Base-by-base conservation (phyloP, 2,113 vertebrate genomes). In the Alexandromys fortis region DNA sequence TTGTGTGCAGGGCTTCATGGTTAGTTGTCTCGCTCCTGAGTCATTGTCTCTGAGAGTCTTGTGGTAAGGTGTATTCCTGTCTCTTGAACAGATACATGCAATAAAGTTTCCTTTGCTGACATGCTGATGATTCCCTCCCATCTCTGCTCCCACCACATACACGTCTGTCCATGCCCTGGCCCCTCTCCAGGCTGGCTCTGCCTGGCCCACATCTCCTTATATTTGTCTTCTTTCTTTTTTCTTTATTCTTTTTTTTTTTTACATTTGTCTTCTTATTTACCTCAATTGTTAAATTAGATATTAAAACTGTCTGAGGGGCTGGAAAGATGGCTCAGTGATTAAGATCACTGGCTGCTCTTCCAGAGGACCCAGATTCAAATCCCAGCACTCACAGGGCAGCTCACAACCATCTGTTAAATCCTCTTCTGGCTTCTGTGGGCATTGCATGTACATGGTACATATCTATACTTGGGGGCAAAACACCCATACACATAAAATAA, bases 51-150 rank as follows among this genome's bases (percentile, higher is more conserved):
- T 47, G 35, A 16, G 38, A 42, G 38, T 33, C 63, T 9, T 9
- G 67, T 90, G 52, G 58, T 30, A 55, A 35, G 49, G 33, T 7
- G 1, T n/a, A 55, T 33, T 49, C 45, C 61, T 0, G 1, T 45
- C 73, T 38, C 49, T 76, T 7, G 24, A 70, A 68, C 67, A 38
- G 28, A 68, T 5, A 4, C 13, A 22, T 63, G 11, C 2, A 38
- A 68, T n/a, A 73, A 90, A 77, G 14, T 24, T 45, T 47, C 1
- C 2, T 49, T 63, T 30, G 42, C 30, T 9, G n/a, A 33, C 33
- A 33, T 1, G 2, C 17, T 42, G 38, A 3, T 11, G 38, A 11
- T 5, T 3, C 35, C 24, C 30, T 67, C 0, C 30, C 14, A 4
- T 33, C 28, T 38, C 9, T 1, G 11, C n/a, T 49, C 33, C 75